These are phyloP conservation scores for Lycaena phlaeas DNA, from an alignment of 2,888 invertebrate genomes.

Conservation along the genomic window DNA sequence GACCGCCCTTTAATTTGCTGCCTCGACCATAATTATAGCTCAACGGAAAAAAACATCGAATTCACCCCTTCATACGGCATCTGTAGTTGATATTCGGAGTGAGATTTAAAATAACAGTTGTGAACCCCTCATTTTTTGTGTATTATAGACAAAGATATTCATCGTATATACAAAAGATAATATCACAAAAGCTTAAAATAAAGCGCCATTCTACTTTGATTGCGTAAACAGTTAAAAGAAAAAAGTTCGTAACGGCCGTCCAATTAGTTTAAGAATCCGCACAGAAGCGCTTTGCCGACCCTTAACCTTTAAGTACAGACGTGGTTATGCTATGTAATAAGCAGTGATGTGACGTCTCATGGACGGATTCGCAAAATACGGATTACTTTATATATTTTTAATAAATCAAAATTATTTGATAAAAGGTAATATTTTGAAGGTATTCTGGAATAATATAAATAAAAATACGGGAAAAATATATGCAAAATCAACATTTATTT, in stretches of 20 bases:
- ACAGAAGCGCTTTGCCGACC: conserved; percentile 65
- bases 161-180: too few species aligned
- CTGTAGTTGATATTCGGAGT: conserved; percentile 40
- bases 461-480: too few species aligned
- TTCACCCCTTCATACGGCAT: conserved; percentile 58
- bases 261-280: conserved; percentile 69
- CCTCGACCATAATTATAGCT: conserved; percentile 58
- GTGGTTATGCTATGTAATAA: too few species aligned
- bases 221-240: conserved; percentile 53
- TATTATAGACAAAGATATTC: not conserved
- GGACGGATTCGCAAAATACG: too few species aligned
- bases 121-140: conserved; percentile 16
- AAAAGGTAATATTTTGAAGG: too few species aligned
- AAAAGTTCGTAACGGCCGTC: conserved; percentile 66
- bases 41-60: conserved; percentile 43
- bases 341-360: too few species aligned
- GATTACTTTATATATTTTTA: too few species aligned
- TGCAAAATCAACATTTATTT: too few species aligned
- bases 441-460: too few species aligned
- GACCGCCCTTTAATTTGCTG: conserved; percentile 63
- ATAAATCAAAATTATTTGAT: too few species aligned
- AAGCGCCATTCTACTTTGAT: conserved; percentile 26
- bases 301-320: too few species aligned
- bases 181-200: not conserved
- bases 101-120: conserved; percentile 21